Conservation (phyloP, 2,113 vertebrate species). For the Antechinus stuartii region DNA sequence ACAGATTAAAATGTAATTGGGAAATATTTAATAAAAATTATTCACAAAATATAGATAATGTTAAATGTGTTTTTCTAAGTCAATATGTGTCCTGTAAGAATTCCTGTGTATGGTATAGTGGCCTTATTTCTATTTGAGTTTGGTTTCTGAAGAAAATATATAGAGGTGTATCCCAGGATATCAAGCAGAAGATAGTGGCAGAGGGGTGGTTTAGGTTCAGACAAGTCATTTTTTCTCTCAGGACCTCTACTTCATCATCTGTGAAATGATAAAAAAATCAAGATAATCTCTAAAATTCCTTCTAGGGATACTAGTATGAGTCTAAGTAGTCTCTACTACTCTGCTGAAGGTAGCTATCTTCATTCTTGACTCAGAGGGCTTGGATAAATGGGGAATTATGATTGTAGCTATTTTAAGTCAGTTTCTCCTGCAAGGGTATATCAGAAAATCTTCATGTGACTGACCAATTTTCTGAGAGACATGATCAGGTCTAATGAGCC, state of each 20-base stretch:
- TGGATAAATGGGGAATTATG: neutral
- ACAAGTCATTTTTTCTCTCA: neutral
- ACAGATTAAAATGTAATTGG: no score
- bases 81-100: no score
- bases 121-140: neutral
- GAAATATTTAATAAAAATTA: no score
- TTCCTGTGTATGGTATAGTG: no score
- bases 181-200: neutral
- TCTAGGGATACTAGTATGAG: neutral
- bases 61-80: no score
- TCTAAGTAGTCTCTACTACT: neutral
- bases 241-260: neutral
- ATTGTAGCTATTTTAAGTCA: neutral
- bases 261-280: neutral
- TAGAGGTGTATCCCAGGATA: neutral
- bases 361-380: neutral
- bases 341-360: neutral
- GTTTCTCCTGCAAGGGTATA: neutral
- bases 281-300: neutral
- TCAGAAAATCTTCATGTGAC: neutral
- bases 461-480: neutral
- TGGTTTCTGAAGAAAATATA: neutral
- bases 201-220: neutral
- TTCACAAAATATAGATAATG: no score
- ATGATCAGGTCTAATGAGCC: neutral